These are phyloP conservation scores for Gallinago stenura DNA, from an alignment of 2,797 vertebrate genomes.

Conservation along the genomic window DNA sequence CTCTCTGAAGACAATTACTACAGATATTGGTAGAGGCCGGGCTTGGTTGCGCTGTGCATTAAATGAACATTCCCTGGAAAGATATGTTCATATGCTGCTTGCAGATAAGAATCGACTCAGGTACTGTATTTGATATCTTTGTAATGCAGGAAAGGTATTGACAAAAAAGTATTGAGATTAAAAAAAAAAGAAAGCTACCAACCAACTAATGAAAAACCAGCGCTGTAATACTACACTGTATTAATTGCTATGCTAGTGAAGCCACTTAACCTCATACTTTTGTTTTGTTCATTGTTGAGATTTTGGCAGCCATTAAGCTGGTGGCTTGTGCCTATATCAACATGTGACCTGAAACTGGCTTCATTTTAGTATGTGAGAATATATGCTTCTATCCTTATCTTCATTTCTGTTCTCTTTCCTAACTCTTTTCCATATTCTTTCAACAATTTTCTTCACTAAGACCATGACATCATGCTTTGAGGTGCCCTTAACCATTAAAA, in stretches of 20 bases:
- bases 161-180: background rate
- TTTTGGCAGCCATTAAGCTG: background rate
- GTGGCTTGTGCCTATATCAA: background rate
- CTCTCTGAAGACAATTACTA: conserved; percentile 88
- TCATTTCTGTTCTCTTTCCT: background rate
- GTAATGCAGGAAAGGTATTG: background rate
- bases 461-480: background rate
- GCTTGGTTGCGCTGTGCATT: conserved; percentile 97
- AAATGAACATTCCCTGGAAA: conserved; percentile 96
- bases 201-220: background rate
- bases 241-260: background rate
- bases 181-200: background rate
- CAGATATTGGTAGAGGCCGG: conserved; percentile 91
- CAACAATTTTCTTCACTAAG: background rate
- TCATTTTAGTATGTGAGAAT: background rate
- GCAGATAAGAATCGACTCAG: conserved; percentile 88
- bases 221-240: background rate
- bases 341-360: background rate
- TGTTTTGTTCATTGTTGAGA: background rate
- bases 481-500: background rate
- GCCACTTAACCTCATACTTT: background rate
- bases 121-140: conserved; percentile 65
- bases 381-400: background rate
- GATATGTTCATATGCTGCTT: conserved; percentile 92
- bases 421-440: background rate